Base-by-base conservation (phyloP, 2,888 invertebrate species). In the Heteropelma amictum region DNA sequence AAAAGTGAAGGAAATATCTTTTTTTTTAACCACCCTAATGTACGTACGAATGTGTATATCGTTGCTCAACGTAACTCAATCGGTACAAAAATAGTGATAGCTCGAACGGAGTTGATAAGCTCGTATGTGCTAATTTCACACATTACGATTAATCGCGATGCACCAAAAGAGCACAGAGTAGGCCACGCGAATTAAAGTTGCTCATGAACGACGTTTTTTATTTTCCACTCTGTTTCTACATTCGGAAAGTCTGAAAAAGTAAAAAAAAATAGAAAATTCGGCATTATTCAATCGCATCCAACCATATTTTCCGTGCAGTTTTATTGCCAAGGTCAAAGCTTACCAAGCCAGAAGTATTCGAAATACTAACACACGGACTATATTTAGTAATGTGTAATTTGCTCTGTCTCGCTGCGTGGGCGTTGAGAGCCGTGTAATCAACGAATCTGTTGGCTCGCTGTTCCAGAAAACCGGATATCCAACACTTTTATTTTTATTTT, bases 311-410 rank as follows among this genome's bases (percentile, higher is more conserved):
- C 21, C 42, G n/a, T 17, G 21, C 28, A 17, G 67, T 64, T 68
- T 64, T 68, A 76, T 63, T 53, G 61, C 40, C 71, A 71, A 75
- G 75, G 63, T 67, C 35, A 53, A 51, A 47, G 40, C 56, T 42
- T 49, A 33, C 38, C 47, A 33, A 51, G 67, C 54, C 8, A 23
- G 54, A 54, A 54, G 47, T 56, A 26, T 33, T 35, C 49, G 28
- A 60, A 28, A 30, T 42, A 61, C 61, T 23, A 40, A 63, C 40
- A 21, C 68, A 12, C n/a, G n/a, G 40, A 71, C 73, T 77, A 68
- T 79, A 72, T 79, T 72, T 75, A 79, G 73, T 72, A 73, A 69
- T 77, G 67, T 72, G 60, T 70, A 72, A 75, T 69, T 76, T 70
- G 61, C 70, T 71, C 38, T 12, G 72, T 77, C 77, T 77, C 69